A percentile compares a stretch with the other conserved stretches of the same genome.
Evolutionary conservation across 2,797 vertebrate species (phyloP).

Genomic region (Sebastes oblongus): DNA sequence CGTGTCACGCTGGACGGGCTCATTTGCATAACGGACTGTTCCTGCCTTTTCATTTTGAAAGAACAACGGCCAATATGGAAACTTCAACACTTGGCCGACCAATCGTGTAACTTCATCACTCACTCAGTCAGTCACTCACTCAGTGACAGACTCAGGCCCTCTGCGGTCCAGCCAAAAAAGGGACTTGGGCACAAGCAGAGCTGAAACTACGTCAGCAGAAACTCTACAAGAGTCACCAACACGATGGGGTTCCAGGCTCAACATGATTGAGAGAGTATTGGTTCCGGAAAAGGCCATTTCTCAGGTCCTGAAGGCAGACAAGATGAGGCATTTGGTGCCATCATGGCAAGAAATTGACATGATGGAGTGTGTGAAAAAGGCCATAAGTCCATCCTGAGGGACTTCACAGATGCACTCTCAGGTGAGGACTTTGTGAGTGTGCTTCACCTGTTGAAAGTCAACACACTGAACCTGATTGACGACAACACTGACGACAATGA

Average conservation of each 20-base stretch:
- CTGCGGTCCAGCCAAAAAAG: no score
- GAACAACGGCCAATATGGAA: no score
- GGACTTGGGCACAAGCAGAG: neutral
- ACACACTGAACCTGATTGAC: neutral
- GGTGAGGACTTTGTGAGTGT: accelerated
- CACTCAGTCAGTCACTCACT: no score
- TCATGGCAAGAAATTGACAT: neutral
- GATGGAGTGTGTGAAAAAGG: neutral
- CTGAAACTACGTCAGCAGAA: neutral
- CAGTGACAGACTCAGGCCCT: no score
- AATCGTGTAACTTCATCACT: no score
- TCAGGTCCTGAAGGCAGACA: neutral
- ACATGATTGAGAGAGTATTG: neutral
- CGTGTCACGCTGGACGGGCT: no score
- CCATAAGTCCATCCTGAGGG: neutral
- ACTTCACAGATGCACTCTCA: neutral
- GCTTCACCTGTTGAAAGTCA: neutral
- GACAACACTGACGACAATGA: neutral
- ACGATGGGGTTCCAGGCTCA: neutral
- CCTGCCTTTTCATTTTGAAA: no score
- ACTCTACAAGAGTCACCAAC: neutral
- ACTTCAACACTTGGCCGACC: no score
- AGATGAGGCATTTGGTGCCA: neutral
- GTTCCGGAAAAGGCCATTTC: neutral
- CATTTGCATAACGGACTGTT: no score